These are phyloP conservation scores for Penaeus japonicus DNA, from an alignment of 1,140 invertebrate genomes.

Conservation along the genomic window DNA sequence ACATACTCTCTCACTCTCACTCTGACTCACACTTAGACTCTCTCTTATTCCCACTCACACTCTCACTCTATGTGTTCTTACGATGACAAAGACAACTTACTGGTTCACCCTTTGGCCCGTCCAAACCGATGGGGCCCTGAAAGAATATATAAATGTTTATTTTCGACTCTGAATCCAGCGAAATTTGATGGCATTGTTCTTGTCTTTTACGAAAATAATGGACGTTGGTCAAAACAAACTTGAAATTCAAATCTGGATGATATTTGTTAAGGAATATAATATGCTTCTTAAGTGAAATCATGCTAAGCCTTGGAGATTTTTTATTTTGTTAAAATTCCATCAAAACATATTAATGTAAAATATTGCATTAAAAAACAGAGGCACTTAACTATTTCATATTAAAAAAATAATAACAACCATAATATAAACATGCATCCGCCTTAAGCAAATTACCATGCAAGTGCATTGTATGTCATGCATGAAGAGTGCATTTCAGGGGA, in stretches of 20 bases:
- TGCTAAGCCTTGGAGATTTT: neutral
- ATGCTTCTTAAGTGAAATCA: no score
- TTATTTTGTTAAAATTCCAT: neutral
- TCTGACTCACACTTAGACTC: neutral
- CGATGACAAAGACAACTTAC: slow-evolving; percentile 70
- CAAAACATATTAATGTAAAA: neutral
- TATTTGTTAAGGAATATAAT: no score
- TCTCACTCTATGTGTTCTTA: neutral
- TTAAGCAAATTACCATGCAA: no score
- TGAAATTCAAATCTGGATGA: no score
- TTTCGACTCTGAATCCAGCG: no score
- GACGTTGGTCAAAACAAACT: no score
- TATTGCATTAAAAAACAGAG: neutral
- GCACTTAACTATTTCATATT: neutral
- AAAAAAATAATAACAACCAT: neutral
- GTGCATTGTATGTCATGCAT: no score
- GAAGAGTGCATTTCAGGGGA: no score
- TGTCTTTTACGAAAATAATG: no score
- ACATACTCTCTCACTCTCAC: no score
- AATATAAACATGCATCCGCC: no score
- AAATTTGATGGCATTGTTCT: neutral
- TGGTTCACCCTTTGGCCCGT: slow-evolving; percentile 91
- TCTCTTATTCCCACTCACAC: neutral
- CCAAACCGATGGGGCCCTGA: slow-evolving; percentile 91
- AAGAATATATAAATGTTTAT: slow-evolving; percentile 63